Conservation (phyloP, 1,140 invertebrate genomes). For the Microplitis mediator region DNA sequence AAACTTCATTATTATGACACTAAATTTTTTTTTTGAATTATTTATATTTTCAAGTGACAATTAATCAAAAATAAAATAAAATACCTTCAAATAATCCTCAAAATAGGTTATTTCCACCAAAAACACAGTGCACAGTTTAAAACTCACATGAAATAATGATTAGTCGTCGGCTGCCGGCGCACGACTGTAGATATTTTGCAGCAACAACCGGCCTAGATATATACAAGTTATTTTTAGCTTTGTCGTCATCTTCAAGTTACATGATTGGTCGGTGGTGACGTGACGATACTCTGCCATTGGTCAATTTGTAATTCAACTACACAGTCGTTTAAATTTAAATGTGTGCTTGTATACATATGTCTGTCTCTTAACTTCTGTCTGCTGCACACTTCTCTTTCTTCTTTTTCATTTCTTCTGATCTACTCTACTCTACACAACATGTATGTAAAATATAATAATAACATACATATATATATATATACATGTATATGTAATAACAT, state of each 20-base stretch:
- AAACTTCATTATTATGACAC: no score
- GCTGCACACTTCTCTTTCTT: not conserved
- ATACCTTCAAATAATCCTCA: no score
- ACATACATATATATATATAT: not conserved
- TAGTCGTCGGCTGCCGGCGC: conserved; percentile 52
- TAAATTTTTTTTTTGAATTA: no score
- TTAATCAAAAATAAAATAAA: no score
- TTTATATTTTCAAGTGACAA: no score
- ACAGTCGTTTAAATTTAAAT: conserved; percentile 9
- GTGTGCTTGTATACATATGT: conserved; percentile 6
- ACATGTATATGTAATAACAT: not conserved
- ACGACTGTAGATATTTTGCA: conserved; percentile 52
- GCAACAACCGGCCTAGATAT: conserved; percentile 56
- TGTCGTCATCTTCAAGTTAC: conserved; percentile 39
- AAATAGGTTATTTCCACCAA: no score
- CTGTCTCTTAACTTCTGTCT: conserved; percentile 21
- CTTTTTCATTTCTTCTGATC: not conserved
- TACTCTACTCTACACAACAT: not conserved
- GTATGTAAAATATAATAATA: conserved; percentile 7
- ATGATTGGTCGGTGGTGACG: conserved; percentile 43
- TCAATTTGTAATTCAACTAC: conserved; percentile 27
- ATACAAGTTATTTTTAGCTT: conserved; percentile 53
- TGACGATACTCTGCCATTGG: conserved; percentile 34
- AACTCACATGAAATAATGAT: not conserved
- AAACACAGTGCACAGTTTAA: no score